A percentile compares a stretch with the other conserved stretches of the same genome.
phyloP scores from a whole-genome alignment of 2,113 vertebrate species.

The Mormyrus iriodes region DNA sequence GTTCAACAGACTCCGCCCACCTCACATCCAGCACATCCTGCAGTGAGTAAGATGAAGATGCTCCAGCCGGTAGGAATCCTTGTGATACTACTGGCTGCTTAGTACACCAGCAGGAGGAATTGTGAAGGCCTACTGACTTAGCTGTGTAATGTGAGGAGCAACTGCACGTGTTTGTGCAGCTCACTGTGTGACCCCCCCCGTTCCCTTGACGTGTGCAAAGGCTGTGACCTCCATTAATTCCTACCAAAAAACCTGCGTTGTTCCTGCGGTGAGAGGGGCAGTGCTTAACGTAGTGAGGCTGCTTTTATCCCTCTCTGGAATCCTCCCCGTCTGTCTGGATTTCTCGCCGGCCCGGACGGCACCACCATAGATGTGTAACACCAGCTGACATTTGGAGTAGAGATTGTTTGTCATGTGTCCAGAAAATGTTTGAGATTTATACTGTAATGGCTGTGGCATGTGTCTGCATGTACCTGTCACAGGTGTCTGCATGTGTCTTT shows the following conservation, averaged over 20 bases:
- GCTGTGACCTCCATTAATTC: background rate
- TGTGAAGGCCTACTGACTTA: background rate
- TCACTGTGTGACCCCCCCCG: background rate
- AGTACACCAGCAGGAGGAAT: background rate
- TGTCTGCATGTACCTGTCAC: background rate
- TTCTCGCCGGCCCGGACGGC: background rate
- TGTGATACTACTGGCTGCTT: background rate
- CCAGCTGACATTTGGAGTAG: background rate
- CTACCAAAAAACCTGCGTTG: background rate
- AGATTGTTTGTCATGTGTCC: conserved; percentile 25
- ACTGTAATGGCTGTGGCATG: background rate
- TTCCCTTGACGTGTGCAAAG: background rate
- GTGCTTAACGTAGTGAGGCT: background rate
- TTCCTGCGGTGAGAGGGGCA: background rate
- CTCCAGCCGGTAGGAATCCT: background rate
- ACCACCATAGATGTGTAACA: background rate
- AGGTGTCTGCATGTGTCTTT: conserved; percentile 22
- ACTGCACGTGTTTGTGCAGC: background rate
- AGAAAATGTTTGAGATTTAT: conserved; percentile 32
- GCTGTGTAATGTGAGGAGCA: background rate
- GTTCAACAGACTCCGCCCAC: background rate
- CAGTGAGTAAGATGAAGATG: background rate
- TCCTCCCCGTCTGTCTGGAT: background rate
- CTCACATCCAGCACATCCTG: background rate
- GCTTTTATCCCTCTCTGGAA: background rate